Conservation (phyloP, 2,113 vertebrate species). For the Gymnarchus niloticus region DNA sequence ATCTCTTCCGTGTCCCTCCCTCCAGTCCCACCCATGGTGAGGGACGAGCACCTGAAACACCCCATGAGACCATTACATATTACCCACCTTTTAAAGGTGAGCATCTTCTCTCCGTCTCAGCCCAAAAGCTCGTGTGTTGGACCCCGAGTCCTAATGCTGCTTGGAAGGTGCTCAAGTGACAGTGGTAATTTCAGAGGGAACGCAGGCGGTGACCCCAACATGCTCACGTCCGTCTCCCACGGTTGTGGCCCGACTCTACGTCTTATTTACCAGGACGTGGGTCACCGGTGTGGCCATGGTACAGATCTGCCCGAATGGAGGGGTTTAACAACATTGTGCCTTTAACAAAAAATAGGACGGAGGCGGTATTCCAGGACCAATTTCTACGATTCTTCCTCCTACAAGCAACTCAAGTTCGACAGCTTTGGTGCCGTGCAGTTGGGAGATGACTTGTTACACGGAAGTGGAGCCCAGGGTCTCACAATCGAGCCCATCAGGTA, state of each 20-base stretch:
- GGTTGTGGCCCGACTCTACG: conserved; percentile 14
- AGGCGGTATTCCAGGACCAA: too few species aligned
- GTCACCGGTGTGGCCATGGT: neutral
- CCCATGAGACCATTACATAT: neutral
- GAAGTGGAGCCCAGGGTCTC: neutral
- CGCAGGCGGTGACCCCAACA: neutral
- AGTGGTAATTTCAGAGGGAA: neutral
- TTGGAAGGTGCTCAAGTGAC: conserved; percentile 12
- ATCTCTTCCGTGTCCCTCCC: neutral
- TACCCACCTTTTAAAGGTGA: neutral
- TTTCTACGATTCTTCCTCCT: neutral
- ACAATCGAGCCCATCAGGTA: neutral
- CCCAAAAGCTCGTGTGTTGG: neutral
- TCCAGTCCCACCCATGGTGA: neutral
- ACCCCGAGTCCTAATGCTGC: neutral
- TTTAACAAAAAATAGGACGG: neutral
- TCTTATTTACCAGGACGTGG: conserved; percentile 1
- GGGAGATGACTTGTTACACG: too few species aligned
- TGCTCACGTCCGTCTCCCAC: conserved; percentile 14
- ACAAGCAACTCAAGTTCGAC: neutral
- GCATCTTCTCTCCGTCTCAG: neutral
- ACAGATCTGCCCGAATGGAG: too few species aligned
- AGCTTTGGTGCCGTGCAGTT: too few species aligned
- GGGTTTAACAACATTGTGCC: too few species aligned
- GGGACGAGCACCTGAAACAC: too few species aligned